phyloP scores from a whole-genome alignment of 2,113 vertebrate species.

The Dunckerocampus dactyliophorus region DNA sequence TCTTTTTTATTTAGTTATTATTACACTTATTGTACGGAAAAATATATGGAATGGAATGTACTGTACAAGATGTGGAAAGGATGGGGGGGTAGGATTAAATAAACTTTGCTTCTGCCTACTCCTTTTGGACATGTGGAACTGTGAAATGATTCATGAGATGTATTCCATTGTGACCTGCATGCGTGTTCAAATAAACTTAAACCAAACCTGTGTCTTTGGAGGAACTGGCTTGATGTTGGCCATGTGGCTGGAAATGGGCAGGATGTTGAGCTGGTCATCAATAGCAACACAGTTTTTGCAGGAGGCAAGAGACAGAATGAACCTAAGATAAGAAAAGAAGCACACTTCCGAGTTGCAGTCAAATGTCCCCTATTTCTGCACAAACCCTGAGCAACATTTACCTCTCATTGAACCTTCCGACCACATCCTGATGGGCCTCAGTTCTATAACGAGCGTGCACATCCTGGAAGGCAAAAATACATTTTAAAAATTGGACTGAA shows the following conservation, averaged over 20 bases:
- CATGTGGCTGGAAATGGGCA: slow-evolving; percentile 88
- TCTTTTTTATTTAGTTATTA: too few relatives aligned
- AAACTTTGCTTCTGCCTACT: too few relatives aligned
- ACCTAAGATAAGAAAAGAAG: slow-evolving; percentile 65
- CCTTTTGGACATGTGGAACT: too few relatives aligned
- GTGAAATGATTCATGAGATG: too few relatives aligned
- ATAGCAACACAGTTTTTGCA: slow-evolving; percentile 93
- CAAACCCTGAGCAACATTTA: slow-evolving; percentile 28
- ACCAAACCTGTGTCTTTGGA: slow-evolving; percentile 84
- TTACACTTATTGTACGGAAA: too few relatives aligned
- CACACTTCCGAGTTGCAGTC: background rate
- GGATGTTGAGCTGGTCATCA: slow-evolving; percentile 91
- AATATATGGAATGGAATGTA: too few relatives aligned
- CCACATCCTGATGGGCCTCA: slow-evolving; percentile 93
- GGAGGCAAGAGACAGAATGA: slow-evolving; percentile 89
- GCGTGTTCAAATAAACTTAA: too few relatives aligned
- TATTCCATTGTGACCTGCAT: too few relatives aligned
- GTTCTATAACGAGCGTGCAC: slow-evolving; percentile 95
- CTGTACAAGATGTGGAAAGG: too few relatives aligned
- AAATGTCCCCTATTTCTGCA: background rate
- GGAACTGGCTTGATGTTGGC: slow-evolving; percentile 84
- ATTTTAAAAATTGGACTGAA: background rate
- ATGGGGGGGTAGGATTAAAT: too few relatives aligned
- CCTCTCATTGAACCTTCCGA: slow-evolving; percentile 97
- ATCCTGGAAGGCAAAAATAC: slow-evolving; percentile 69